Conservation (phyloP, 1,140 invertebrate genomes). For the Acromyrmex echinatior region DNA sequence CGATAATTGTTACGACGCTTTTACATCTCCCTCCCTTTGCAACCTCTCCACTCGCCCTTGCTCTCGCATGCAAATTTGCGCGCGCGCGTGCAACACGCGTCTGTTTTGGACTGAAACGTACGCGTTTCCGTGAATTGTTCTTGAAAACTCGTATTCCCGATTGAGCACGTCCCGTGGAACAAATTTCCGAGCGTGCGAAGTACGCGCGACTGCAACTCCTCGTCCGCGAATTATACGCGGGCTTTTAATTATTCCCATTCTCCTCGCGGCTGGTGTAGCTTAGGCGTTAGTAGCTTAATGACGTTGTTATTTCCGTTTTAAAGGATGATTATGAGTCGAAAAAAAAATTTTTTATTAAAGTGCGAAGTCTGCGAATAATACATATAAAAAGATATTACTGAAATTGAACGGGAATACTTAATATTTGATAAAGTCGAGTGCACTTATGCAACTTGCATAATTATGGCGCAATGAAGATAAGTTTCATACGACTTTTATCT, state of each 20-base stretch:
- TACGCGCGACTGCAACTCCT: neutral
- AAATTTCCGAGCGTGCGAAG: constrained; percentile 21
- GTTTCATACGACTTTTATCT: constrained; percentile 50
- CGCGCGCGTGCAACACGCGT: constrained; percentile 34
- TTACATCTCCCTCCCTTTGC: constrained; percentile 40
- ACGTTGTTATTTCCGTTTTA: constrained; percentile 7
- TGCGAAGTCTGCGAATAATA: neutral
- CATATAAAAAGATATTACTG: neutral
- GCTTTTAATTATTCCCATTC: constrained; percentile 44
- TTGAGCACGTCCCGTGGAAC: constrained; percentile 33
- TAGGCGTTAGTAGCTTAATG: constrained; percentile 8
- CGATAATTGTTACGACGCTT: constrained; percentile 64
- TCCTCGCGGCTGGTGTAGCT: neutral
- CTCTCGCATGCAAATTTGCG: constrained; percentile 44
- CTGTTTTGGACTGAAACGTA: constrained; percentile 54
- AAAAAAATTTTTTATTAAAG: neutral
- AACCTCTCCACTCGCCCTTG: neutral
- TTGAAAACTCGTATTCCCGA: constrained; percentile 53
- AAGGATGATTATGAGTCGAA: neutral
- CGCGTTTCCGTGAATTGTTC: constrained; percentile 50
- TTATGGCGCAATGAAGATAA: constrained; percentile 10
- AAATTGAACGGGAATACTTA: constrained; percentile 9
- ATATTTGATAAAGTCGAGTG: neutral
- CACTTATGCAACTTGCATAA: constrained; percentile 28
- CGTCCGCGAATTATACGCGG: constrained; percentile 29